A percentile compares a stretch with the other conserved stretches of the same genome.
phyloP scores from a whole-genome alignment of 2,113 vertebrate species.

The Pelodiscus sinensis region DNA sequence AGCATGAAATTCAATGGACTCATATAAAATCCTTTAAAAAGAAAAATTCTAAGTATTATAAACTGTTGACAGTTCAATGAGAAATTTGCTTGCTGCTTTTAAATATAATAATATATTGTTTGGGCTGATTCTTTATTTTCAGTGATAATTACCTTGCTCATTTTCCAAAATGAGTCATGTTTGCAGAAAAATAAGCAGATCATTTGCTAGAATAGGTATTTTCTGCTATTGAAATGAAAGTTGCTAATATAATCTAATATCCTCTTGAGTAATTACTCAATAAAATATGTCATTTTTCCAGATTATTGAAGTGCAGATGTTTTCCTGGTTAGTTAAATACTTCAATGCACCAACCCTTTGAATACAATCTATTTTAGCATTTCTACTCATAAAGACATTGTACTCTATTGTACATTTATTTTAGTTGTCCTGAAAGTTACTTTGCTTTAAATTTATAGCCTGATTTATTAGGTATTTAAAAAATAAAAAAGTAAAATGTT shows the following conservation, averaged over 20 bases:
- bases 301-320: conserved; percentile 79
- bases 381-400: conserved; percentile 21
- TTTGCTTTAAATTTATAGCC: conserved; percentile 35
- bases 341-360: conserved; percentile 81
- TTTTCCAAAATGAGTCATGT: conserved; percentile 78
- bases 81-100: conserved; percentile 66
- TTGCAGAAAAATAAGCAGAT: conserved; percentile 47
- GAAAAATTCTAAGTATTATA: conserved; percentile 56
- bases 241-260: conserved; percentile 62
- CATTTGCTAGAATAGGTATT: conserved; percentile 39
- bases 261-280: conserved; percentile 75
- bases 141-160: conserved; percentile 78
- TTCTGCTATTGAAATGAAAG: conserved; percentile 52
- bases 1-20: conserved; percentile 55
- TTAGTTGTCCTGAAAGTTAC: conserved; percentile 24
- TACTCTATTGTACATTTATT: conserved; percentile 4
- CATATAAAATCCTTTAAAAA: conserved; percentile 47
- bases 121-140: conserved; percentile 70
- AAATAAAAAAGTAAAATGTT: not conserved
- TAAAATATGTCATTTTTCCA: conserved; percentile 69
- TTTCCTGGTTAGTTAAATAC: conserved; percentile 74
- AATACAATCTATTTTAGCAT: conserved; percentile 51
- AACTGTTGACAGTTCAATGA: conserved; percentile 66
- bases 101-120: conserved; percentile 66
- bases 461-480: conserved; percentile 1